Conservation (phyloP, 2,888 invertebrate genomes). For the Flexamia atlantica region DNA sequence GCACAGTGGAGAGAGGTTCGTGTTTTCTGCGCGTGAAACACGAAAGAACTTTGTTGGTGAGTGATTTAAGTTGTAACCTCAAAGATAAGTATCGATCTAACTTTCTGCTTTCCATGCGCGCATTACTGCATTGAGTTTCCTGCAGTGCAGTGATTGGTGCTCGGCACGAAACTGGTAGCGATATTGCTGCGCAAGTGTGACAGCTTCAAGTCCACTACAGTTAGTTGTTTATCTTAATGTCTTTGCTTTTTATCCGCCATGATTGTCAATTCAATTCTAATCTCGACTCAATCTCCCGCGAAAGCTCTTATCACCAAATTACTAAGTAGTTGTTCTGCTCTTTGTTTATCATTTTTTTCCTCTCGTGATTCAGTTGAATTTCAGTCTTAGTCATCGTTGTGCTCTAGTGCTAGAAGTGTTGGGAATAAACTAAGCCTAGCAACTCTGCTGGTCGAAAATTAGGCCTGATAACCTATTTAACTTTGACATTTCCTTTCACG, state of each 20-base stretch:
- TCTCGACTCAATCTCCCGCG: constrained; percentile 7
- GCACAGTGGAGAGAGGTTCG: constrained; percentile 18
- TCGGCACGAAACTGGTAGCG: constrained; percentile 47
- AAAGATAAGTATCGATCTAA: constrained; percentile 62
- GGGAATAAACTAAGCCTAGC: too few species aligned
- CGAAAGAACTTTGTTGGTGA: constrained; percentile 53
- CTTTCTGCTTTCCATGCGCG: constrained; percentile 55
- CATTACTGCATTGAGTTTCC: constrained; percentile 60
- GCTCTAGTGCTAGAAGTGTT: too few species aligned
- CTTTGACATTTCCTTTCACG: not conserved
- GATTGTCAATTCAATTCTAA: not conserved
- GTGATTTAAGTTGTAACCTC: constrained; percentile 53
- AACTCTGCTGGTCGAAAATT: not conserved
- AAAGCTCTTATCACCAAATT: constrained; percentile 19
- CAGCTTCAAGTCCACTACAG: not conserved
- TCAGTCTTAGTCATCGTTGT: too few species aligned
- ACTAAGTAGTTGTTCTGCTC: not conserved
- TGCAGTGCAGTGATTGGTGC: constrained; percentile 63
- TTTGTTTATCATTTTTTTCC: not conserved
- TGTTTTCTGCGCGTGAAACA: constrained; percentile 42
- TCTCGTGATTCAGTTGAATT: too few species aligned
- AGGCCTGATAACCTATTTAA: not conserved
- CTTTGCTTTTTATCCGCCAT: constrained; percentile 43
- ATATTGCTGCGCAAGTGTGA: constrained; percentile 52
- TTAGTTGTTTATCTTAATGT: constrained; percentile 45